Evolutionary conservation across 2,113 vertebrate species (phyloP).

Genomic region (Hydrolagus affinis): DNA sequence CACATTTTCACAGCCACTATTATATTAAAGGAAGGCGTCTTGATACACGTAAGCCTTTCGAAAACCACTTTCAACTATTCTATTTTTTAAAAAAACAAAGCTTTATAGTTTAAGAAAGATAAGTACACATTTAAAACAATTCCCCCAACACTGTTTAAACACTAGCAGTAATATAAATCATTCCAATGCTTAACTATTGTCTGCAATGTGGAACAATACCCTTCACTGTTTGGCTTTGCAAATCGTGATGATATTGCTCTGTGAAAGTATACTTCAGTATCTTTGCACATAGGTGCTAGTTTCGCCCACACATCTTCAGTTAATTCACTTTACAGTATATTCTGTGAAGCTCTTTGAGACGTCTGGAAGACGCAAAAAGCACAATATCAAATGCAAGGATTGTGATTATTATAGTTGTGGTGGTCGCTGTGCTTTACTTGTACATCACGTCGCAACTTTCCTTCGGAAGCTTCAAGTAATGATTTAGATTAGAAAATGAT

Average conservation of each 20-base stretch:
- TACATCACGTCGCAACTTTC: too few species aligned
- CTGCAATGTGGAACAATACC: background rate
- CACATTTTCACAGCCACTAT: background rate
- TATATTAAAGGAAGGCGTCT: background rate
- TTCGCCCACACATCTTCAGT: too few species aligned
- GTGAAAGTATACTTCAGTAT: background rate
- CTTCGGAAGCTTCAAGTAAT: background rate
- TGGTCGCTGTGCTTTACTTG: background rate
- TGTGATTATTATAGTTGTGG: too few species aligned
- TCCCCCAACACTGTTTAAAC: background rate
- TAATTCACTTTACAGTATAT: too few species aligned
- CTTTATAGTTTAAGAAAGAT: background rate
- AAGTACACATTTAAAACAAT: background rate
- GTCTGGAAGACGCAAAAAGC: too few species aligned
- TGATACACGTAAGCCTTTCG: too few species aligned
- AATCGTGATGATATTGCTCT: background rate
- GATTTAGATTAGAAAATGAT: background rate
- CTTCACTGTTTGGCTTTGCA: background rate
- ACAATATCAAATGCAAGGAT: too few species aligned
- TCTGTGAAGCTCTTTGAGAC: too few species aligned
- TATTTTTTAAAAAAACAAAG: background rate
- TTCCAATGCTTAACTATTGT: background rate
- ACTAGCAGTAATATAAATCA: background rate
- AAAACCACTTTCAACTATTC: background rate
- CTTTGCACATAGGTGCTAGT: background rate